Evolutionary conservation across 2,797 vertebrate species (phyloP).

Genomic region (Cyprinodon diabolis): DNA sequence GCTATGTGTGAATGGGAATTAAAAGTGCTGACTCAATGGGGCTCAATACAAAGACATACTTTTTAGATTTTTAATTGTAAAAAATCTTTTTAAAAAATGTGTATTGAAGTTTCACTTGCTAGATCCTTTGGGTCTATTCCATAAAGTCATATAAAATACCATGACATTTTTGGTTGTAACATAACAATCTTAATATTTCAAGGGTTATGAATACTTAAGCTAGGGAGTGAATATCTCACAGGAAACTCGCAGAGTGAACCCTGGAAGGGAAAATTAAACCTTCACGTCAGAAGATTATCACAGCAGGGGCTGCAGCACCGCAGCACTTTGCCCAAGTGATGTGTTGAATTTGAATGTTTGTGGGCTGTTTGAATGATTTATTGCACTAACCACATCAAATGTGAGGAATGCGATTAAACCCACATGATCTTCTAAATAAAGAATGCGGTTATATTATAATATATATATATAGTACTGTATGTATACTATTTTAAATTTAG

Average conservation of each 20-base stretch:
- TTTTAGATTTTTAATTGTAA: background rate
- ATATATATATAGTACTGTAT: background rate
- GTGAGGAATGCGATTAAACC: constrained; percentile 30
- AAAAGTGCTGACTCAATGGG: background rate
- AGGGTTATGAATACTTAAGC: background rate
- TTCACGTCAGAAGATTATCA: constrained; percentile 41
- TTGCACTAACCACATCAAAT: constrained; percentile 37
- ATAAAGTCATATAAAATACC: background rate
- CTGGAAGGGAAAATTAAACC: constrained; percentile 24
- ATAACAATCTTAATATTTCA: background rate
- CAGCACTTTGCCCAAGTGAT: constrained; percentile 21
- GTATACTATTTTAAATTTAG: background rate
- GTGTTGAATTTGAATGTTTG: constrained; percentile 24
- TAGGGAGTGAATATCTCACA: background rate
- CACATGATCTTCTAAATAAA: constrained; percentile 23
- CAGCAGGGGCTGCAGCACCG: constrained; percentile 19
- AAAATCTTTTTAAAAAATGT: background rate
- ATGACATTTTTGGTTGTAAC: background rate
- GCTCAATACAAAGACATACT: background rate
- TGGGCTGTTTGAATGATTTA: constrained; percentile 36
- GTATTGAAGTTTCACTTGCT: background rate
- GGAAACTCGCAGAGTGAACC: constrained; percentile 13
- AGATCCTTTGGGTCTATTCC: background rate
- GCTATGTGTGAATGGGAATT: too few species aligned
- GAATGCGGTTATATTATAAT: constrained; percentile 7